Evolutionary conservation across 1,140 invertebrate genomes (phyloP), one percentile per base, ranked within the genome.

Genomic region (Tenebrio molitor): DNA sequence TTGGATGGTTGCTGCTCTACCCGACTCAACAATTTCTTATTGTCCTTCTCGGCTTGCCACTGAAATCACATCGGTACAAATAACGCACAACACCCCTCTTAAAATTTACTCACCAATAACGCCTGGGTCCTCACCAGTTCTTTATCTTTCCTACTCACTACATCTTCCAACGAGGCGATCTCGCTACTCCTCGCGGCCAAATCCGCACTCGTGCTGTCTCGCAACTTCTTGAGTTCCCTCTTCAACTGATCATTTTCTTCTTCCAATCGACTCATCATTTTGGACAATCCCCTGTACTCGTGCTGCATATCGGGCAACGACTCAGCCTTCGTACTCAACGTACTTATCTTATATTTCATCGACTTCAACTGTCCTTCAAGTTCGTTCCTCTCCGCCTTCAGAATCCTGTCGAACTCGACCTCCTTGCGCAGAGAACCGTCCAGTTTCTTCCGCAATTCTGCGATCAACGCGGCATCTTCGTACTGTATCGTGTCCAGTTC

Each of bases 381-480:
- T 87, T 82, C 7, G 84, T 84, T 39, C 88, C 85, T 10, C 88
- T 84, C 10, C 71, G 41, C 14, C 39, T 15, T 29, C 12, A 92
- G 72, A 12, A 86, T 81, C 69, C 87, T 89, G 69, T 89, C 86
- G 25, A 91, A 81, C 69, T 88, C 88, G 41, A 88, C 85, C 70
- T 91, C 88, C 6, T 88, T 87, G 29, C 90, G 86, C 67, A 89
- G 82, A 0, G 87, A 85, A 0, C 85, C 82, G 73, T 91, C 90
- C 0, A 92, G 77, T 1, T 88, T 86, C 8, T 86, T 84, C 36
- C 88, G 86, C 73, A 91, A 83, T 33, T 89, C 87, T 76, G 89
- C 84, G 64, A 91, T 88, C 72, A 90, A 85, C 68, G 87, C 84
- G 0, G 88, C 85, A 79, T 90, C 89, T 80, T 89, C 87, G 34